Conservation (phyloP, 2,888 invertebrate genomes). For the Xestoiulus laeticollis region DNA sequence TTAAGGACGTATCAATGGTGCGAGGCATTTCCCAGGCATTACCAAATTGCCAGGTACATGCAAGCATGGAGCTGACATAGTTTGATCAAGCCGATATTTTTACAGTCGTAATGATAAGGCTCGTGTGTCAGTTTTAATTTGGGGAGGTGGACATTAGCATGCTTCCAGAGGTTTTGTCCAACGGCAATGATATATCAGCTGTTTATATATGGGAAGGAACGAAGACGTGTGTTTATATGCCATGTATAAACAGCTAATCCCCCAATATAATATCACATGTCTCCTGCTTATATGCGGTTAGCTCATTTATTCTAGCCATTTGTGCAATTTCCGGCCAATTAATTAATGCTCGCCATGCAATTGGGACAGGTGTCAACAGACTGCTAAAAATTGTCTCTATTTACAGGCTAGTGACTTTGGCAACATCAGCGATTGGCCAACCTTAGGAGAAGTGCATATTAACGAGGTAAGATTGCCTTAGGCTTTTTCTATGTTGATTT, state of each 20-base stretch:
- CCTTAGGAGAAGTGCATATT: slow-evolving; percentile 74
- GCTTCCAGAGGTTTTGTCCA: no score
- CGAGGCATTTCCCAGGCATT: not conserved
- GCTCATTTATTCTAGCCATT: not conserved
- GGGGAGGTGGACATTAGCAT: no score
- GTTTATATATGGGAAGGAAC: no score
- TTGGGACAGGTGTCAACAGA: not conserved
- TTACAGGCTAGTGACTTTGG: slow-evolving; percentile 85
- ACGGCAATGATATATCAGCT: no score
- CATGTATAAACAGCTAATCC: no score
- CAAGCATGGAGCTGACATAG: not conserved
- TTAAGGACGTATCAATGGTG: not conserved
- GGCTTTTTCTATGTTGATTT: not conserved
- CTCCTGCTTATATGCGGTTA: no score
- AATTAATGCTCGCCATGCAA: not conserved
- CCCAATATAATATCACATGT: no score
- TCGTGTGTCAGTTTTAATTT: no score
- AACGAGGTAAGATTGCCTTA: slow-evolving; percentile 64
- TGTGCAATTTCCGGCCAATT: not conserved
- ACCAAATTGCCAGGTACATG: not conserved
- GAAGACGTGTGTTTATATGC: no score
- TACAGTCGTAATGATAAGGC: no score
- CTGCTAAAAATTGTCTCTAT: slow-evolving; percentile 54
- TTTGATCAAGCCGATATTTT: not conserved
- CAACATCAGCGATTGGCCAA: slow-evolving; percentile 92